Evolutionary conservation across 92 coral and sea anemone species (phyloP).

Genomic region (Epizoanthus illoricatus): DNA sequence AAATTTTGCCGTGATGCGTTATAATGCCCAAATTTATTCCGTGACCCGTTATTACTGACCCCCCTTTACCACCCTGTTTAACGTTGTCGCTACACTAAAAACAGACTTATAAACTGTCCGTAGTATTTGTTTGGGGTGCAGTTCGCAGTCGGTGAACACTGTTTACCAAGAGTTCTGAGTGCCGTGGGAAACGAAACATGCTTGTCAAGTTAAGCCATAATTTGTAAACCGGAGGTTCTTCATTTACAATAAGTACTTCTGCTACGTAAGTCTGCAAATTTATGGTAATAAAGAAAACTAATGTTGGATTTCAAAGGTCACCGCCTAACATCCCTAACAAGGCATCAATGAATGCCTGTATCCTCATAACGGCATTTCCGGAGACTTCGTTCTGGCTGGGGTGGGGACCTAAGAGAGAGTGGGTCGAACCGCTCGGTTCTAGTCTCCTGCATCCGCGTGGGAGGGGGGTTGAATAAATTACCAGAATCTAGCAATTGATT

Average conservation of each 20-base stretch:
- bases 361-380: neutral
- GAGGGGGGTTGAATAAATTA: slow-evolving; percentile 44
- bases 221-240: neutral
- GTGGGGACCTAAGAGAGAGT: slow-evolving; percentile 32
- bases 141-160: neutral
- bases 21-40: no score
- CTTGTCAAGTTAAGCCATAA: neutral
- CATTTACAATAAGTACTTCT: neutral
- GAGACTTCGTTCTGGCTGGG: slow-evolving; percentile 33
- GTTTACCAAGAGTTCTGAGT: neutral
- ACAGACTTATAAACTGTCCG: neutral
- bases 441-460: slow-evolving; percentile 26
- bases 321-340: neutral
- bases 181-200: neutral
- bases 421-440: slow-evolving; percentile 22
- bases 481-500: slow-evolving; percentile 25
- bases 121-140: neutral
- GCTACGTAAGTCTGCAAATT: neutral
- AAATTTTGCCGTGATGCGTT: no score
- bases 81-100: no score
- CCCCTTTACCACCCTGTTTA: no score
- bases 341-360: neutral
- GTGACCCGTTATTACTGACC: no score
- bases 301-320: no score
- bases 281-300: neutral